Base-by-base conservation (phyloP, 2,797 vertebrate species). In the Halcyon smyrnensis region DNA sequence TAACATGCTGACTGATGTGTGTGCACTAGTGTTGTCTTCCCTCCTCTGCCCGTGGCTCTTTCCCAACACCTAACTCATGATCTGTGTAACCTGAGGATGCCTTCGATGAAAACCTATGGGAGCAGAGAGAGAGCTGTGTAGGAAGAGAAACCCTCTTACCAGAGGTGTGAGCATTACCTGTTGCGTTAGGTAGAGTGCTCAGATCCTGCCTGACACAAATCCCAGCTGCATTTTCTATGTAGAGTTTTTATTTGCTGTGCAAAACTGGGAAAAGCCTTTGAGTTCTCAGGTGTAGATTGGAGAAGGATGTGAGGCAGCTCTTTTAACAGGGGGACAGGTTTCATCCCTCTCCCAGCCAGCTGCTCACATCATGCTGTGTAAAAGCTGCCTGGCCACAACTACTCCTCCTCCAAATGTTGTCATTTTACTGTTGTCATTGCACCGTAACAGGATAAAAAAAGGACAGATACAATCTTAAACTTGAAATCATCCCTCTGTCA, bases 1-100 rank as follows among this genome's bases (percentile, higher is more conserved):
- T 60, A 54, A 18, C 7, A 2, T 3, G 10, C 5, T 70, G 80
- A 20, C 93, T 64, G 53, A 80, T 39, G 23, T 87, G 57, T 10
- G 28, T 53, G 14, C 5, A 8, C 1, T 4, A 5, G 8, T 2
- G 28, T 13, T 87, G 20, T 5, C 74, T 84, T 64, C 0, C 2
- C 14, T 73, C 39, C 62, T 71, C 32, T 27, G 56, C 59, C 20
- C 6, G 17, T 51, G 59, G 9, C 3, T 89, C 2, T 3, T 57
- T 94, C 64, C 36, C 25, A 48, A 23, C 48, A 23, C 3, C 15
- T 87, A n/a, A 62, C 60, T 59, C 46, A 76, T 45, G 15, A 3
- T 45, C 50, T 90, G 48, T 79, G 45, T 57, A 46, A 64, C 6
- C 34, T 82, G 80, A 15, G 39, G 80, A 11, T 30, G 60, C 17